Evolutionary conservation across 2,797 vertebrate species (phyloP).

Genomic region (Melanogrammus aeglefinus): DNA sequence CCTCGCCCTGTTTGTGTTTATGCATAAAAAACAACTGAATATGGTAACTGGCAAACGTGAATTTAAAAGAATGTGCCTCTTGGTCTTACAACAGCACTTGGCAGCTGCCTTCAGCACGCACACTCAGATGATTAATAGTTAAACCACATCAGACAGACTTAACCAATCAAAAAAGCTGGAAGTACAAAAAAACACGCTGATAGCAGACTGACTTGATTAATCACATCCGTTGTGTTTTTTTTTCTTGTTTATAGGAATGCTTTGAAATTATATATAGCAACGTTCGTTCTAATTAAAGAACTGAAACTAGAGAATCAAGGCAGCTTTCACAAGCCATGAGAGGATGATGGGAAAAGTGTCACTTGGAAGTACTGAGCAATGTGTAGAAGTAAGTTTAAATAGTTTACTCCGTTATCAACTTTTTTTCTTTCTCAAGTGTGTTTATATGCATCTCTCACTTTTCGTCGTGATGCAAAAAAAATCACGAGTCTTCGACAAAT

Average conservation of each 20-base stretch:
- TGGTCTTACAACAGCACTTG: conserved; percentile 55
- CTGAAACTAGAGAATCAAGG: background rate
- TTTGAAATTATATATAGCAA: conserved; percentile 2
- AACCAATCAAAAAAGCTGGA: conserved; percentile 70
- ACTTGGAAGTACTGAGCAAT: background rate
- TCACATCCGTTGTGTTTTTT: background rate
- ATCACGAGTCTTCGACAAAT: background rate
- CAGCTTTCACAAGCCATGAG: background rate
- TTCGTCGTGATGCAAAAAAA: background rate
- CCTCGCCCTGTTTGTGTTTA: conserved; percentile 43
- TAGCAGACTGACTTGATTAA: conserved; percentile 36
- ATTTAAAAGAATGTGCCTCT: conserved; percentile 63
- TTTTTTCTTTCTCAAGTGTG: background rate
- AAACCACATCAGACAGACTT: conserved; percentile 53
- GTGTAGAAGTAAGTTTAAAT: background rate
- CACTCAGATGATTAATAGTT: conserved; percentile 65
- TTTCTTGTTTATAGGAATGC: conserved; percentile 4
- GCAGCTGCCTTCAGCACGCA: conserved; percentile 54
- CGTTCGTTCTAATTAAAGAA: background rate
- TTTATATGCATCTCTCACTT: background rate
- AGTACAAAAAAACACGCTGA: conserved; percentile 23
- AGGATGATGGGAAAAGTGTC: background rate
- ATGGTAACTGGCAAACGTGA: conserved; percentile 39
- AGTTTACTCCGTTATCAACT: background rate
- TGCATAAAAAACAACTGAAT: conserved; percentile 46